A percentile compares a stretch with the other conserved stretches of the same genome.
These are phyloP conservation scores for Antheraea pernyi DNA, from an alignment of 1,140 invertebrate genomes.

Conservation along the genomic window DNA sequence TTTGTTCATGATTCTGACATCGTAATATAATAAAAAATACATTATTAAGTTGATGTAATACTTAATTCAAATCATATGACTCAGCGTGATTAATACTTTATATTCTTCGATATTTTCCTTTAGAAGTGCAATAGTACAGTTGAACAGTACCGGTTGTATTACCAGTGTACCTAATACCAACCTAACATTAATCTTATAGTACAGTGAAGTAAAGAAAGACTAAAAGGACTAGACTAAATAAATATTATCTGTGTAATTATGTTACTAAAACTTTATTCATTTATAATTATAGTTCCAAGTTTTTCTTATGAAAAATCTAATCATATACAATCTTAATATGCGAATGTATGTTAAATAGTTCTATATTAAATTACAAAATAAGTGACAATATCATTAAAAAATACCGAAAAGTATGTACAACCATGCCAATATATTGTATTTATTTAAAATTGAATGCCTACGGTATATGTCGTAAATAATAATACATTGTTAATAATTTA, in stretches of 20 bases:
- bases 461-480: not conserved
- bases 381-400: conserved; percentile 45
- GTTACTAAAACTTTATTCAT: not conserved
- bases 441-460: not conserved
- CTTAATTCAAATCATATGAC: no score
- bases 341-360: conserved; percentile 23
- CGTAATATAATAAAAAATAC: no score
- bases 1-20: no score
- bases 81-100: no score
- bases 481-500: not conserved
- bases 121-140: no score
- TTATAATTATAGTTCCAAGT: not conserved
- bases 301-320: not conserved
- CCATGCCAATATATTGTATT: not conserved
- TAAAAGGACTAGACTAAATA: not conserved
- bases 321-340: not conserved
- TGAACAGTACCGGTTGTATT: no score
- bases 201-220: not conserved
- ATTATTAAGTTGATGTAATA: no score
- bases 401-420: not conserved
- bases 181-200: no score
- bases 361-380: conserved; percentile 40
- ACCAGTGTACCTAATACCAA: no score
- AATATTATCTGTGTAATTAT: not conserved
- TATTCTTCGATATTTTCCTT: no score